These are phyloP conservation scores for Uria lomvia DNA, from an alignment of 2,113 vertebrate species.

Conservation along the genomic window DNA sequence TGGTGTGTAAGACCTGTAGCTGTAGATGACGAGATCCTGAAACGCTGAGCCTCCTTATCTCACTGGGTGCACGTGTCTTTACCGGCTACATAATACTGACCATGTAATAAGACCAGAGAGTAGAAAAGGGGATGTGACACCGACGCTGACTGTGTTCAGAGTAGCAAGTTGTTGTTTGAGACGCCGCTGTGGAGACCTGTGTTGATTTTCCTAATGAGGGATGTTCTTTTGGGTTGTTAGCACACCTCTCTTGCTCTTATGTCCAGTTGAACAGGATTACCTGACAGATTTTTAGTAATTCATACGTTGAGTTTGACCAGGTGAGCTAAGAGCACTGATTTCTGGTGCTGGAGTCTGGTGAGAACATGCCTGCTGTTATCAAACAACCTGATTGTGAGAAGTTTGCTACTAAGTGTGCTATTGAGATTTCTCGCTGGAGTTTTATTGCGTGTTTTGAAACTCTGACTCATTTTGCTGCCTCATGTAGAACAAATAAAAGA, in stretches of 20 bases:
- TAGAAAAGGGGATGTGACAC: not conserved
- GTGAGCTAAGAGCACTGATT: not conserved
- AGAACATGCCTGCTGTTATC: not conserved
- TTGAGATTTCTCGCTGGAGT: not conserved
- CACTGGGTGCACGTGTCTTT: not conserved
- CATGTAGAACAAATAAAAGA: not conserved
- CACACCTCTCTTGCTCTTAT: not conserved
- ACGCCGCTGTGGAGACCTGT: not conserved
- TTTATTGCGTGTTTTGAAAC: not conserved
- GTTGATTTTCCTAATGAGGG: not conserved
- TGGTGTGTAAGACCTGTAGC: not conserved
- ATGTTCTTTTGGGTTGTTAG: not conserved
- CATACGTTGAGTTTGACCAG: not conserved
- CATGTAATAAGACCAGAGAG: not conserved
- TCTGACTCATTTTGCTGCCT: conserved; percentile 1
- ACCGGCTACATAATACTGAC: not conserved
- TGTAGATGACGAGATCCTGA: not conserved
- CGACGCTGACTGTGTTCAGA: not conserved
- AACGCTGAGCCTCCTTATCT: not conserved
- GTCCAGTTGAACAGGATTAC: not conserved
- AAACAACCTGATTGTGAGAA: not conserved
- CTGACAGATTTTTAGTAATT: not conserved
- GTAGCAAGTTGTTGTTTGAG: not conserved
- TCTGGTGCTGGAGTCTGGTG: not conserved
- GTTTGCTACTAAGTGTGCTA: not conserved